These are phyloP conservation scores for Melanotaenia pygmaea DNA, from an alignment of 2,797 vertebrate species.

Conservation along the genomic window DNA sequence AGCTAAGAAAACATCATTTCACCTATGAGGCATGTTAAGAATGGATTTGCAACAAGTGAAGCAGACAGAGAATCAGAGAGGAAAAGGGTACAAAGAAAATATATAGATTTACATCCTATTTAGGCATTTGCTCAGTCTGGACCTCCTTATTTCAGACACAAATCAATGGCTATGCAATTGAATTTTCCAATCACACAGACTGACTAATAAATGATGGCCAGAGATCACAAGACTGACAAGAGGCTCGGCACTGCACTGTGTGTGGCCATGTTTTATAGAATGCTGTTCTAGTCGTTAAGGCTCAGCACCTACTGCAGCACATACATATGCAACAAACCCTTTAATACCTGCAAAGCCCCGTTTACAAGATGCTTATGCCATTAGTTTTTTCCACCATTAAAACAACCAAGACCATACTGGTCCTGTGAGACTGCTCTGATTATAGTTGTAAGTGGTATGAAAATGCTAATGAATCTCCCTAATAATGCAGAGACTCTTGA, in stretches of 20 bases:
- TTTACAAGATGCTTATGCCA: conserved; percentile 40
- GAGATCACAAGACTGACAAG: conserved; percentile 50
- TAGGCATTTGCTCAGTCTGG: conserved; percentile 51
- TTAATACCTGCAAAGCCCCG: conserved; percentile 38
- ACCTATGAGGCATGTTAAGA: conserved; percentile 48
- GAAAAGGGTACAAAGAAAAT: neutral
- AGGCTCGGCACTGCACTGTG: conserved; percentile 42
- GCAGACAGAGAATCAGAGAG: conserved; percentile 11
- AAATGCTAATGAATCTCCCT: conserved; percentile 31
- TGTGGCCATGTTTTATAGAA: conserved; percentile 52
- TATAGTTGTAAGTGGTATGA: conserved; percentile 12
- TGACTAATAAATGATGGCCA: conserved; percentile 61
- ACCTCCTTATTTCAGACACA: conserved; percentile 67
- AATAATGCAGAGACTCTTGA: conserved; percentile 13
- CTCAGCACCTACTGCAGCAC: conserved; percentile 45
- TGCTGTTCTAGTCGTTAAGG: conserved; percentile 51
- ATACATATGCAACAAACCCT: conserved; percentile 13
- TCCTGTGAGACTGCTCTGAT: conserved; percentile 26
- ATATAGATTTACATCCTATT: conserved; percentile 14
- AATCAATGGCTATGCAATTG: conserved; percentile 73
- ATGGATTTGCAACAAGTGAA: conserved; percentile 51
- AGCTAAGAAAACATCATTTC: conserved; percentile 51
- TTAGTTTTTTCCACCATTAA: conserved; percentile 39
- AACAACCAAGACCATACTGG: conserved; percentile 33
- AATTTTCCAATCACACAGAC: conserved; percentile 60